Evolutionary conservation across 2,888 invertebrate species (phyloP).

Genomic region (Ennomos quercinarius): DNA sequence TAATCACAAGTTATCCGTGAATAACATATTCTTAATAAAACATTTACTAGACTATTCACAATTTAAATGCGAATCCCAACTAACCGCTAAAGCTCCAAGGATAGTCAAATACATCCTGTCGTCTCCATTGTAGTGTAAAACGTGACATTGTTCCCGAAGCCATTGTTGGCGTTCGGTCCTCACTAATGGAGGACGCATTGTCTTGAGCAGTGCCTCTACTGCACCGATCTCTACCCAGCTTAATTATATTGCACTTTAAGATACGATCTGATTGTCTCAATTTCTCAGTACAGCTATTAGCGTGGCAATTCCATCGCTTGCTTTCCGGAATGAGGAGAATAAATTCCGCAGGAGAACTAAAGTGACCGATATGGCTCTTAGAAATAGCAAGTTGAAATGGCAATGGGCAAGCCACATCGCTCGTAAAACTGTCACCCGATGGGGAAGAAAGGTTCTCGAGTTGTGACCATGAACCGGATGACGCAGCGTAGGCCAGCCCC

Average conservation of each 20-base stretch:
- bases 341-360: too few relatives aligned
- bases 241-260: constrained; percentile 39
- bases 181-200: constrained; percentile 80
- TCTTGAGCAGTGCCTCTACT: constrained; percentile 57
- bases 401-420: too few relatives aligned
- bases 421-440: too few relatives aligned
- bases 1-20: too few relatives aligned
- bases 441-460: too few relatives aligned
- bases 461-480: too few relatives aligned
- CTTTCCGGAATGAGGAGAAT: too few relatives aligned
- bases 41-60: too few relatives aligned
- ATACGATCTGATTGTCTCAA: constrained; percentile 21
- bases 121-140: constrained; percentile 78
- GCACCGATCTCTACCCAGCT: constrained; percentile 41
- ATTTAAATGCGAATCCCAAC: constrained; percentile 2
- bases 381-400: too few relatives aligned
- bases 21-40: too few relatives aligned
- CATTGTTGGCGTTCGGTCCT: constrained; percentile 60
- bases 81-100: constrained; percentile 48
- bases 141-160: constrained; percentile 70
- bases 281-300: constrained; percentile 9
- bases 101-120: constrained; percentile 80
- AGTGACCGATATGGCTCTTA: too few relatives aligned
- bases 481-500: too few relatives aligned
- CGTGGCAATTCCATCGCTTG: neutral